A percentile compares a stretch with the other conserved stretches of the same genome.
Evolutionary conservation across 2,888 invertebrate genomes (phyloP).

Genomic region (Sphaeridia pumilis): DNA sequence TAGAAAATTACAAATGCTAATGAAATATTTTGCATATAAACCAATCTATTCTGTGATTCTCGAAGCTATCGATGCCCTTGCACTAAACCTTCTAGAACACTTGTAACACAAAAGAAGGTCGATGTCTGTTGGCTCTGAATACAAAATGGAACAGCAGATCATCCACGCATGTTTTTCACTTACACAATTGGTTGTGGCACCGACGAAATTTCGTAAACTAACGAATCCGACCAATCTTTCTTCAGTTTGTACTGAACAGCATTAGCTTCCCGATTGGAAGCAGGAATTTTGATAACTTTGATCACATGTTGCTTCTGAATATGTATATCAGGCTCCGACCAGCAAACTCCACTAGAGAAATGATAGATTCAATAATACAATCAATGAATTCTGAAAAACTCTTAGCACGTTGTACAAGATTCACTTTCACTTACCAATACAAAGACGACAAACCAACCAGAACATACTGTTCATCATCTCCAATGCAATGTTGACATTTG

Average conservation of each 20-base stretch:
- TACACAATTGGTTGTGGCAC: constrained; percentile 33
- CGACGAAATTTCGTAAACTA: constrained; percentile 24
- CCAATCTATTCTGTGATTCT: too few species aligned
- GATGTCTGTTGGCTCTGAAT: too few species aligned
- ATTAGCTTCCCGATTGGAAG: constrained; percentile 29
- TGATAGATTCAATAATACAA: neutral
- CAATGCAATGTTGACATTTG: constrained; percentile 69
- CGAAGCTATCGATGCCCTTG: too few species aligned
- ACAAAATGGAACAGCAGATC: too few species aligned
- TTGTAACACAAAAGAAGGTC: too few species aligned
- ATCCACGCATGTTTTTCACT: too few species aligned
- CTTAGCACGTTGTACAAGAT: neutral
- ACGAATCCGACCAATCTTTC: constrained; percentile 33
- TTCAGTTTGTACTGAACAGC: constrained; percentile 26
- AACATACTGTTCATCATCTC: constrained; percentile 85
- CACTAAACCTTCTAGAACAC: too few species aligned
- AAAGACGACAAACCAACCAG: constrained; percentile 78
- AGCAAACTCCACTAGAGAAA: constrained; percentile 31
- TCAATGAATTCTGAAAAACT: too few species aligned
- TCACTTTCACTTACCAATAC: constrained; percentile 53
- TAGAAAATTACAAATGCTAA: too few species aligned
- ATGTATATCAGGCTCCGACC: constrained; percentile 27
- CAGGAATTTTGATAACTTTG: constrained; percentile 35
- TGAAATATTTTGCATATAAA: too few species aligned
- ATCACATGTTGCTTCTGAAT: constrained; percentile 35